Conservation (phyloP, 2,797 vertebrate species). For the Mallotus villosus region DNA sequence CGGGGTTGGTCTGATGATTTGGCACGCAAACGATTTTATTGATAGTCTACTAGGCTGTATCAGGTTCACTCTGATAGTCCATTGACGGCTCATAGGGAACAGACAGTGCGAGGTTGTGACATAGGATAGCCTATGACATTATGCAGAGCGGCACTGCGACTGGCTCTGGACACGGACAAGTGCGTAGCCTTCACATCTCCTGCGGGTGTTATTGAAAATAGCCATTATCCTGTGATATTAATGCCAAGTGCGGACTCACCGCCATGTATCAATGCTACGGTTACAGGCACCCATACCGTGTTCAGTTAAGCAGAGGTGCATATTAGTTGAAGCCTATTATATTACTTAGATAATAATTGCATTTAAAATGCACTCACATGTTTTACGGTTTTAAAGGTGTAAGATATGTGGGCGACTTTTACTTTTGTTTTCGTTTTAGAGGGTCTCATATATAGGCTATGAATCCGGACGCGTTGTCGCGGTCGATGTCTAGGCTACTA, state of each 20-base stretch:
- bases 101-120: neutral
- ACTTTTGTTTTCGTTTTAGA: conserved; percentile 48
- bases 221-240: neutral
- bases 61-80: conserved; percentile 48
- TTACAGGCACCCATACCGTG: conserved; percentile 14
- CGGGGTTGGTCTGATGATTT: conserved; percentile 28
- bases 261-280: conserved; percentile 20
- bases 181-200: neutral
- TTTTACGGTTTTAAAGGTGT: too few species aligned
- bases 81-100: conserved; percentile 51
- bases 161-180: neutral
- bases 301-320: neutral
- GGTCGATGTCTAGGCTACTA: too few species aligned
- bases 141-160: neutral
- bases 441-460: too few species aligned
- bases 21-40: conserved; percentile 12
- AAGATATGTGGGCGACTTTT: conserved; percentile 22
- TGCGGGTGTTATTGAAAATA: neutral
- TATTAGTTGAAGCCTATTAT: too few species aligned
- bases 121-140: neutral
- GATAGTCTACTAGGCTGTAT: neutral
- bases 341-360: too few species aligned
- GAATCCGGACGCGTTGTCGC: too few species aligned
- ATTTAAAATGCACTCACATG: too few species aligned
- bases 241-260: conserved; percentile 14